Base-by-base conservation (phyloP, 2,113 vertebrate species). In the Hassar affinis region DNA sequence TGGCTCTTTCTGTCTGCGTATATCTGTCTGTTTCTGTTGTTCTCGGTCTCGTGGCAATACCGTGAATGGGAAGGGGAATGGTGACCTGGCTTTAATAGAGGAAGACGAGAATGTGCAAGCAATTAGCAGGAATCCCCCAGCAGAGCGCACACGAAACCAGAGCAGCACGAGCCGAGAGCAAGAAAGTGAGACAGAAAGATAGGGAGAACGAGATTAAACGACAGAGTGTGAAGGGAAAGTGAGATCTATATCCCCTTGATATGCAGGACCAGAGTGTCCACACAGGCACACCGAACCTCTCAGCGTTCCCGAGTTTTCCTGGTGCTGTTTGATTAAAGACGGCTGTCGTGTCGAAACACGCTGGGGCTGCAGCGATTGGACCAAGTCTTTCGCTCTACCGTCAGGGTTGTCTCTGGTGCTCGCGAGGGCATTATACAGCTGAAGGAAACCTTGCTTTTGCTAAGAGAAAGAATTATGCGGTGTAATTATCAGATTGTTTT, bases 21-120 rank as follows among this genome's bases (percentile, higher is more conserved):
- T 62, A 38, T 78, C 33, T 78, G 64, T 71, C 22, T 52, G 7
- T 76, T 47, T 78, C 38, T 64, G 80, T 52, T 18, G 14, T 38
- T 17, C 22, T 68, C 20, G 69, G 49, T 86, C 83, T 87, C 38
- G 15, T 82, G 57, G 78, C 75, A 52, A 54, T 79, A 80, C 79
- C 52, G 84, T 82, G 83, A 74, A 86, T 82, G 83, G 59, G 66
- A 83, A 87, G 66, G n/a, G 78, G 86, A 78, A 85, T 80, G 74
- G 88, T 86, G 86, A 88, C 87, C 84, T 88, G 85, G 89, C 87
- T 87, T 87, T 90, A 89, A 87, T 88, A 85, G 82, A 89, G 81
- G 82, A 85, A 86, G 56, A 85, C 49, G 76, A 56, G 79, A 87
- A 86, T 88, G 88, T 88, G 88, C 86, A 87, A 88, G 84, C 84